Base-by-base conservation (phyloP, 1,140 invertebrate genomes). In the Protaetia brevitarsis region DNA sequence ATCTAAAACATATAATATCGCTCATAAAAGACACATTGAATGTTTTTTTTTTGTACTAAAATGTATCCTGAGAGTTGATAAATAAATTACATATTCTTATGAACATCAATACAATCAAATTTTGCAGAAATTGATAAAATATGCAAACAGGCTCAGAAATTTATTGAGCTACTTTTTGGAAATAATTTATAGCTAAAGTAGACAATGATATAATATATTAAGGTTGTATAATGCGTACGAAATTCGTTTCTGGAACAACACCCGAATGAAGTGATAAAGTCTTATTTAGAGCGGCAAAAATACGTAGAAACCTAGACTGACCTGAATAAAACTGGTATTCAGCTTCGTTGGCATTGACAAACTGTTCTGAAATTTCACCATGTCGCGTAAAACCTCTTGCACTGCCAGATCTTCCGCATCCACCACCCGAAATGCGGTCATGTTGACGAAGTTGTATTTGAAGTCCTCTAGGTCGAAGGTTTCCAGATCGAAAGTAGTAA, bases 371-470 rank as follows among this genome's bases (percentile, higher is more conserved):
- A 94, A 93, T 71, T 88, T 87, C 78, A 92, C 89, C 91, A 96
- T 96, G 71, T 95, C 90, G 67, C 88, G 85, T 1, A 96, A 82
- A 4, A 89, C 83, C 64, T 92, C 88, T 63, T 84, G 83, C 23
- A 94, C 91, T 66, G 86, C 85, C 45, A 87, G 82, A 63, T 92
- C 88, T 19, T 88, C 88, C 0, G 88, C 83, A 78, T 95, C 92
- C 2, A 95, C 91, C 57, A 96, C 79, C 59, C 94, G 84, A 81
- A 93, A 96, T 3, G 93, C 91, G 36, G 93, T 96, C 83, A 96
- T 95, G 78, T 96, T 96, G 10, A 96, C 94, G 64, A 89, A 89
- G 79, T 96, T 96, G 81, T 96, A 95, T 76, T 93, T 93, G 80
- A 96, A 96, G 77, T 96, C 93, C 80, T 96, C 93, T 64, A 96